Evolutionary conservation across 2,888 invertebrate genomes (phyloP), one percentile per base, ranked within the genome.

Genomic region (Amitus sp.): DNA sequence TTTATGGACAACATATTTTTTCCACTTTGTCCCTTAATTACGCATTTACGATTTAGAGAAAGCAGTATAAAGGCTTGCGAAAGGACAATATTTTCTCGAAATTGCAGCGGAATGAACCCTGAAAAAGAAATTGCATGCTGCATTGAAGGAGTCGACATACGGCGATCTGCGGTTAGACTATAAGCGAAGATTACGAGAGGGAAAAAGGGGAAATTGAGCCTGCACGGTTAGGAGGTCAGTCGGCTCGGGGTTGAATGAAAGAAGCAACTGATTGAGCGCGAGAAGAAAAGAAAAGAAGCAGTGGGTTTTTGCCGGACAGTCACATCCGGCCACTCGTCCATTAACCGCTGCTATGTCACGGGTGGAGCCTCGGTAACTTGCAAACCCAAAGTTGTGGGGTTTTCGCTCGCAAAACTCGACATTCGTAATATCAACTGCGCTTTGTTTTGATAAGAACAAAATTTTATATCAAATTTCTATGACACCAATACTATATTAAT

Each of bases 291-390:
- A 47, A 53, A 59, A 47, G 49, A 57, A 72, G 71, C 69, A 74
- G 74, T 72, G 70, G 66, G 71, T 77, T 77, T 78, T 78, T 79
- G 72, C 71, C 57, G 68, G 61, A 62, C 65, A 74, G 76, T 79
- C 76, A 76, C 76, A 80, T 80, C 80, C 79, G 79, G 79, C 75
- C 76, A 74, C 74, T 73, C 73, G 74, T 76, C 72, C 70, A 73
- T 70, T 62, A 58, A 65, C 68, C 45, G n/a, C n/a, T n/a, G n/a
- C n/a, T n/a, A n/a, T n/a, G n/a, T n/a, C n/a, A n/a, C n/a, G n/a
- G n/a, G n/a, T n/a, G n/a, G n/a, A 78, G 73, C 76, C 77, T 77
- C 71, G 70, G 68, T 69, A 67, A 73, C 66, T 70, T 63, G 56
- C 62, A 34, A 63, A 66, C 64, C n/a, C n/a, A n/a, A n/a, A n/a